Conservation (phyloP, 2,888 invertebrate genomes). For the Synergus itoensis region DNA sequence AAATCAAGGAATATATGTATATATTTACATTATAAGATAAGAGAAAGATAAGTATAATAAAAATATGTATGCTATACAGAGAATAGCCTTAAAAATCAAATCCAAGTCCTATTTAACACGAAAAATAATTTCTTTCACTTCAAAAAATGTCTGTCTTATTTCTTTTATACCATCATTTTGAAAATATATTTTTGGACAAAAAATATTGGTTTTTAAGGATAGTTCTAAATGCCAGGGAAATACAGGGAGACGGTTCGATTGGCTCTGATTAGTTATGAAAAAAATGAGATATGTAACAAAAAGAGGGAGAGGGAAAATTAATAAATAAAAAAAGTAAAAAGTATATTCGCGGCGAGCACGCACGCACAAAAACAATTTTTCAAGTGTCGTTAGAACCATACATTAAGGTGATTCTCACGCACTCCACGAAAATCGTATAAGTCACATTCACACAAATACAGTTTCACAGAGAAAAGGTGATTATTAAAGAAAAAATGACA, state of each 20-base stretch:
- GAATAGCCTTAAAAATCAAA: slow-evolving; percentile 6
- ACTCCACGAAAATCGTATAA: slow-evolving; percentile 24
- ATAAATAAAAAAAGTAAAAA: slow-evolving; percentile 52
- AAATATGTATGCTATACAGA: not conserved
- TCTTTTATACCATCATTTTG: not conserved
- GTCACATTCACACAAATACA: slow-evolving; percentile 46
- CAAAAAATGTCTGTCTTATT: not conserved
- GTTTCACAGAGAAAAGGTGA: slow-evolving; percentile 46
- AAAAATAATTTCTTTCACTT: not conserved
- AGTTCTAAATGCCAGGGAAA: not conserved
- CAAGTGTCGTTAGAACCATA: slow-evolving; percentile 51
- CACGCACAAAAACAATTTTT: slow-evolving; percentile 59
- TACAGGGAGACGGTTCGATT: slow-evolving; percentile 29
- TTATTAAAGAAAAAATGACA: slow-evolving; percentile 51
- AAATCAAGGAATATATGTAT: slow-evolving; percentile 6
- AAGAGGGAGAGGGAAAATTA: slow-evolving; percentile 25
- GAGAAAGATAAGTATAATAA: slow-evolving; percentile 31
- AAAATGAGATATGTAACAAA: not conserved
- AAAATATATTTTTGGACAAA: not conserved
- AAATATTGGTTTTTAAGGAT: slow-evolving; percentile 8
- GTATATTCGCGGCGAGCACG: slow-evolving; percentile 69
- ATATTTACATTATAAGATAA: slow-evolving; percentile 20
- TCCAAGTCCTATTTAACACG: not conserved
- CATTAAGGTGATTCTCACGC: slow-evolving; percentile 42
- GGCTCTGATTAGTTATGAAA: not conserved